phyloP scores from a whole-genome alignment of 2,113 vertebrate species.

The Platichthys flesus region DNA sequence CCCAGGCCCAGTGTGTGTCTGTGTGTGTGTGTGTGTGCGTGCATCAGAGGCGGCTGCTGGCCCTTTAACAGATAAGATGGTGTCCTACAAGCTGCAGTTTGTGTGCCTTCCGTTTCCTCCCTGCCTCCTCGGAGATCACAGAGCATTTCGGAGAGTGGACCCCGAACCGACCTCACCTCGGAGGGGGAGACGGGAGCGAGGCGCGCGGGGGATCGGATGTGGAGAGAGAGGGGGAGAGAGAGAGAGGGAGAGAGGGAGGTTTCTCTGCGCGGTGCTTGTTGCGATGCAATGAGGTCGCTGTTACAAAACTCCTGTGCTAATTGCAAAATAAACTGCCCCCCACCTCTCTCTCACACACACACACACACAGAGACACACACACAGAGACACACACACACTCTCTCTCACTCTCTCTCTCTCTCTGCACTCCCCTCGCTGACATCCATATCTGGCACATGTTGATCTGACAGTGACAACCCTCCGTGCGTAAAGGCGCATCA shows the following conservation, averaged over 20 bases:
- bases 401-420: no score
- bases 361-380: not conserved
- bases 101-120: constrained; percentile 63
- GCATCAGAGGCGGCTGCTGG: constrained; percentile 45
- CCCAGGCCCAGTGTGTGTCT: constrained; percentile 24
- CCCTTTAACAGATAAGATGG: constrained; percentile 80
- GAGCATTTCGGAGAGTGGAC: constrained; percentile 45
- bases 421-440: constrained; percentile 18
- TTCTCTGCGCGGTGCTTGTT: not conserved
- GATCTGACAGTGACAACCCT: constrained; percentile 48
- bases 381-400: no score
- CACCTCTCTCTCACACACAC: not conserved
- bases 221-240: not conserved
- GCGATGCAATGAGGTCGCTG: constrained; percentile 48
- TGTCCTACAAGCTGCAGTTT: constrained; percentile 75
- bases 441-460: constrained; percentile 53
- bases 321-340: constrained; percentile 43
- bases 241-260: not conserved
- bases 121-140: constrained; percentile 54
- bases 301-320: constrained; percentile 38
- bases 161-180: constrained; percentile 36
- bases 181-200: no score
- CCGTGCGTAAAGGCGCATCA: constrained; percentile 1
- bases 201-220: no score
- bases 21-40: not conserved